These are phyloP conservation scores for Sciurus carolinensis DNA, from an alignment of 2,797 vertebrate species.

Conservation along the genomic window DNA sequence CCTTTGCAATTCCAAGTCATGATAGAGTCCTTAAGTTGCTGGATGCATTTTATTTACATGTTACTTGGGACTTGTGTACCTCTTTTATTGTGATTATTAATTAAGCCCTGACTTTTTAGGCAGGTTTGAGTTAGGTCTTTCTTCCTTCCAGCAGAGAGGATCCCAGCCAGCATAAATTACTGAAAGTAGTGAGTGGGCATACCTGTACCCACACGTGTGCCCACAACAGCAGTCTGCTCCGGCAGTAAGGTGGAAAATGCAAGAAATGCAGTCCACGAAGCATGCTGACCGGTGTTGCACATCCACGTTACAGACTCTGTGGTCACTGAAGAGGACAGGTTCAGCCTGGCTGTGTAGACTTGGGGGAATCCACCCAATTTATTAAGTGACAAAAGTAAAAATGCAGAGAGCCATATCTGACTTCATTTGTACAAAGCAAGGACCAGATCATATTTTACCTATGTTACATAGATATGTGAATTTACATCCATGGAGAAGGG, in stretches of 20 bases:
- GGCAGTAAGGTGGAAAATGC: neutral
- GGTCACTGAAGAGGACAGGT: rapidly evolving
- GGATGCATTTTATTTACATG: neutral
- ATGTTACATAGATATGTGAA: neutral
- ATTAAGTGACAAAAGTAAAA: neutral
- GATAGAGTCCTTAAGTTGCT: neutral
- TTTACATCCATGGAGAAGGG: neutral
- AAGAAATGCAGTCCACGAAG: neutral
- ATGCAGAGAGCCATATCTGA: neutral
- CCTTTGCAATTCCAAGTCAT: neutral
- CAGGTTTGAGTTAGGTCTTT: neutral
- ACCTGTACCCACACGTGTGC: rapidly evolving
- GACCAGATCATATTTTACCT: neutral
- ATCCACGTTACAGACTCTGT: rapidly evolving
- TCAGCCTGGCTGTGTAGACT: neutral
- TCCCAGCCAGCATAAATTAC: neutral
- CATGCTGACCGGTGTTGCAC: rapidly evolving
- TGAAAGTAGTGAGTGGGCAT: neutral
- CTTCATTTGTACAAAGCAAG: neutral
- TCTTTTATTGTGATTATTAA: neutral
- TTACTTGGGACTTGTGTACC: neutral
- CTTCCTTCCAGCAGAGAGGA: neutral
- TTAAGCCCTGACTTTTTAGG: neutral
- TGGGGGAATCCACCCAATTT: neutral
- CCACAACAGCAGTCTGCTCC: neutral